A percentile compares a stretch with the other conserved stretches of the same genome.
Evolutionary conservation across 2,797 vertebrate genomes (phyloP).

Genomic region (Oreonectes daqikongensis): DNA sequence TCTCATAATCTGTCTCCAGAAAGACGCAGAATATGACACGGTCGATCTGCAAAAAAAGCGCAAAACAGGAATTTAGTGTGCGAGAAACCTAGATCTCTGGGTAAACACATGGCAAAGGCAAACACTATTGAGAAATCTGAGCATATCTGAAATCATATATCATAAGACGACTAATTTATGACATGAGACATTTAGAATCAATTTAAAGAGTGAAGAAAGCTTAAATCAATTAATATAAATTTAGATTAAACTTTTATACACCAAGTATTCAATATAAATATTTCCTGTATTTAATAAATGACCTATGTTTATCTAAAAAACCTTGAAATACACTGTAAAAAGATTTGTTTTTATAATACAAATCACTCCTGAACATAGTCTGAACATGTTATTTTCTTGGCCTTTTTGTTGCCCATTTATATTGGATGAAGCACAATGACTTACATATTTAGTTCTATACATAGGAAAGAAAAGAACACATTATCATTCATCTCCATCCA

Average conservation of each 20-base stretch:
- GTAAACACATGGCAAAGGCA: slow-evolving; percentile 16
- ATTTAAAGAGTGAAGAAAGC: too few species aligned
- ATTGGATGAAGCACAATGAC: not conserved
- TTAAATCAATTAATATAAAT: too few species aligned
- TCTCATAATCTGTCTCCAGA: slow-evolving; percentile 93
- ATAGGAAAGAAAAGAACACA: not conserved
- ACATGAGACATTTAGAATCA: not conserved
- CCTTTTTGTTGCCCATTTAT: not conserved
- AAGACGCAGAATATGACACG: slow-evolving; percentile 98
- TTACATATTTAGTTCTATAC: not conserved
- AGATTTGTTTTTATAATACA: too few species aligned
- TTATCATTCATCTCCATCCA: slow-evolving; percentile 3
- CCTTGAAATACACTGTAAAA: too few species aligned
- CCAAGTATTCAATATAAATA: too few species aligned
- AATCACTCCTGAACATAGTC: too few species aligned
- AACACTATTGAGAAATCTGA: slow-evolving; percentile 8
- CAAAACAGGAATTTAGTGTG: slow-evolving; percentile 22
- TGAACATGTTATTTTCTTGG: too few species aligned
- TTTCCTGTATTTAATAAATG: too few species aligned
- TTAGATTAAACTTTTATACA: too few species aligned
- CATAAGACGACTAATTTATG: not conserved
- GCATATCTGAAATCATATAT: slow-evolving; percentile 4
- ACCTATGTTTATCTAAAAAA: too few species aligned
- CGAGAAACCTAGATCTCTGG: slow-evolving; percentile 23
- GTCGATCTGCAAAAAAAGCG: slow-evolving; percentile 80